These are phyloP conservation scores for Erpobdella octoculata DNA, from an alignment of 2,888 invertebrate species.

Conservation along the genomic window DNA sequence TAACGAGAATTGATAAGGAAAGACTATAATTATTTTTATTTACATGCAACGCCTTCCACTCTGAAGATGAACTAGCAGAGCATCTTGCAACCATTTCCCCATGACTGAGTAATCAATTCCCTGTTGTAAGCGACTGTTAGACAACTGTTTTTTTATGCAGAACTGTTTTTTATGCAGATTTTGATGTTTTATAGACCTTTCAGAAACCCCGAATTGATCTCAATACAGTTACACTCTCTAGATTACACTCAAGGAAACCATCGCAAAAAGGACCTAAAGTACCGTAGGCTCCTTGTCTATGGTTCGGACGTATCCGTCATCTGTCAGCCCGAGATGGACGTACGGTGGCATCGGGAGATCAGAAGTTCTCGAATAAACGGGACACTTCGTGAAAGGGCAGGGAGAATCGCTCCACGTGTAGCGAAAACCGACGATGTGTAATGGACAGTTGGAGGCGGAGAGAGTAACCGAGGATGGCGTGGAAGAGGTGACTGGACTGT, in stretches of 20 bases:
- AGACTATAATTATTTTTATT: too few relatives aligned
- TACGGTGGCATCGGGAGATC: slow-evolving; percentile 24
- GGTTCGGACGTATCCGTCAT: slow-evolving; percentile 10
- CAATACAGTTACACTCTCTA: too few relatives aligned
- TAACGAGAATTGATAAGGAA: too few relatives aligned
- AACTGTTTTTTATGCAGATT: too few relatives aligned
- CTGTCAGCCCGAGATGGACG: slow-evolving; percentile 22
- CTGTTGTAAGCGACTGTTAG: too few relatives aligned
- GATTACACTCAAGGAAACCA: not conserved
- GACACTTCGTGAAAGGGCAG: slow-evolving; percentile 37
- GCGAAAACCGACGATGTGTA: slow-evolving; percentile 30
- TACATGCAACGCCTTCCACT: too few relatives aligned
- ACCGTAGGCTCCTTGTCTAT: not conserved
- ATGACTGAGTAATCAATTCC: too few relatives aligned
- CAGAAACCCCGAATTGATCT: too few relatives aligned
- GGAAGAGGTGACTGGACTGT: not conserved
- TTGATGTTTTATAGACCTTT: too few relatives aligned
- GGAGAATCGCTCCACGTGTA: slow-evolving; percentile 39
- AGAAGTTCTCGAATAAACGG: slow-evolving; percentile 34
- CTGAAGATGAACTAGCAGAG: too few relatives aligned
- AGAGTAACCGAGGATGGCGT: slow-evolving; percentile 12
- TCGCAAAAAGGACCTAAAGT: not conserved
- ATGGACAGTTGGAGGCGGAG: not conserved
- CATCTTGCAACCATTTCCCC: too few relatives aligned
- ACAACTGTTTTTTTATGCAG: too few relatives aligned